Evolutionary conservation across 2,113 vertebrate species (phyloP).

Genomic region (Clarias magur): DNA sequence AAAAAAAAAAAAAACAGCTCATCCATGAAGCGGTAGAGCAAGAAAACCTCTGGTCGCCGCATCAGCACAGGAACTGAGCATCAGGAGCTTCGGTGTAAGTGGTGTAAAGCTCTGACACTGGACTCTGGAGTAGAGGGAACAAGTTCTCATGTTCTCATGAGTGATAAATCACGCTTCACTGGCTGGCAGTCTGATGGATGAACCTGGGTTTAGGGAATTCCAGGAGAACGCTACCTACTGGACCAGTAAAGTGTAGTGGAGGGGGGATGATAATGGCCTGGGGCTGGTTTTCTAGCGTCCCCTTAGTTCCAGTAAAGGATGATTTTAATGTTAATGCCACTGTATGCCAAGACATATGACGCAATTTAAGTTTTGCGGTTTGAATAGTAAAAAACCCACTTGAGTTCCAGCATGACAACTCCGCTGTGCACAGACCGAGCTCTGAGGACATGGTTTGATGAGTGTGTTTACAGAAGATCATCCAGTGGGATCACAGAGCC

Average conservation of each 20-base stretch:
- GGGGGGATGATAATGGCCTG: background rate
- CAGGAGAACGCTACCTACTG: background rate
- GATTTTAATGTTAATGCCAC: background rate
- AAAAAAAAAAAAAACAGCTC: background rate
- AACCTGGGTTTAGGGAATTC: background rate
- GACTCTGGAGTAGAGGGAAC: background rate
- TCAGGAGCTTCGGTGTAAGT: background rate
- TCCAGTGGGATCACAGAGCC: background rate
- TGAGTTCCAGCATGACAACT: background rate
- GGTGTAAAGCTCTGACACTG: background rate
- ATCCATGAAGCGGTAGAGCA: background rate
- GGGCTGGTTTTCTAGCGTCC: background rate
- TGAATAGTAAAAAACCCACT: background rate
- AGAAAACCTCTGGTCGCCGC: background rate
- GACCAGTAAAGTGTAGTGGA: background rate
- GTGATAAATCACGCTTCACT: background rate
- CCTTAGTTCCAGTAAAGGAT: background rate
- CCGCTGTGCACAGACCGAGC: background rate
- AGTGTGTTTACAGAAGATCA: background rate
- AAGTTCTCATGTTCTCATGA: background rate
- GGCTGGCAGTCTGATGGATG: background rate
- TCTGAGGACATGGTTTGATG: background rate
- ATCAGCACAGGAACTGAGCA: background rate
- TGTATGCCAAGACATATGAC: background rate
- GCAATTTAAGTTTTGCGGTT: background rate